These are phyloP conservation scores for Leptodactylus fallax DNA, from an alignment of 2,797 vertebrate species.

Conservation along the genomic window DNA sequence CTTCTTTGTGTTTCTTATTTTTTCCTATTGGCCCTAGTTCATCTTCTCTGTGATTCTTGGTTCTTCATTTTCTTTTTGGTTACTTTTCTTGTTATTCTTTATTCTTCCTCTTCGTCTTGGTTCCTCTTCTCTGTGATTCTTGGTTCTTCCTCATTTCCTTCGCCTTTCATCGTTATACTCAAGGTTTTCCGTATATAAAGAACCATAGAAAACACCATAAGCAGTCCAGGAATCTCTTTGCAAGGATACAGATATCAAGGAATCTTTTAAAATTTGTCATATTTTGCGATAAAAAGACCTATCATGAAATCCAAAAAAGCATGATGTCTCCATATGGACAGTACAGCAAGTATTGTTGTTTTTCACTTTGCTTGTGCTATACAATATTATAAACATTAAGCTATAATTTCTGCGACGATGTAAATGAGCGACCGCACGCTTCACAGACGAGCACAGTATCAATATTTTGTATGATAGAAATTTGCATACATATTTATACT, in stretches of 20 bases:
- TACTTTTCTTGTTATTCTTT: no score
- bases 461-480: constrained; percentile 31
- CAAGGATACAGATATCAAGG: background rate
- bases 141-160: no score
- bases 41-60: no score
- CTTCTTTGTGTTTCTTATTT: no score
- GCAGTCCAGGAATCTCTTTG: background rate
- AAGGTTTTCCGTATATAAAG: background rate
- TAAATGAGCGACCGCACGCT: background rate
- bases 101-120: no score
- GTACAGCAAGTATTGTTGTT: background rate
- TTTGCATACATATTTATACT: constrained; percentile 21
- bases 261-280: background rate
- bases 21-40: no score
- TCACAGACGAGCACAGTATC: background rate
- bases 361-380: background rate
- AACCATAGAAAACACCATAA: background rate
- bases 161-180: no score
- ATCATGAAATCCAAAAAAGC: no score
- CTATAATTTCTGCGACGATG: background rate
- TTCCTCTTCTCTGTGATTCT: no score
- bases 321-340: background rate
- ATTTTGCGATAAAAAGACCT: background rate
- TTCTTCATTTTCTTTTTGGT: no score
- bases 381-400: background rate